These are phyloP conservation scores for Nomada ruficornis DNA, from an alignment of 2,888 invertebrate genomes.

Conservation along the genomic window DNA sequence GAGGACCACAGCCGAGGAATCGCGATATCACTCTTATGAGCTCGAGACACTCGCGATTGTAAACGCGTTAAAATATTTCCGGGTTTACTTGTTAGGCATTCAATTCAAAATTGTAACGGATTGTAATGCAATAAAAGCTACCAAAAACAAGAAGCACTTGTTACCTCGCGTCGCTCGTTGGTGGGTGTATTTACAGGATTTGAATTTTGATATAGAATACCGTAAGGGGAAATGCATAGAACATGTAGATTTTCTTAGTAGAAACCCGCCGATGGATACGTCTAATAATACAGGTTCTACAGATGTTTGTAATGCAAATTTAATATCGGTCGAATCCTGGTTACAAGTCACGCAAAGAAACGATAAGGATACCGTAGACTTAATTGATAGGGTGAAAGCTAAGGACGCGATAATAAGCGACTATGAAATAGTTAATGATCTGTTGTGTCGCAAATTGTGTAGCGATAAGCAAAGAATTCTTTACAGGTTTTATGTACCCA, in stretches of 20 bases:
- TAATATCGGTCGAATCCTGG: constrained; percentile 50
- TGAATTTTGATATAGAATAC: no score
- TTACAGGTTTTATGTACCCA: not conserved
- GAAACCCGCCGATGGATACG: constrained; percentile 61
- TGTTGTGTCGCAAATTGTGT: not conserved
- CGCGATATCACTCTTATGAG: constrained; percentile 44
- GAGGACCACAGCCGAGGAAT: constrained; percentile 16
- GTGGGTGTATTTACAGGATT: no score
- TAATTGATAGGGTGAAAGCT: not conserved
- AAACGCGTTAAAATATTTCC: constrained; percentile 46
- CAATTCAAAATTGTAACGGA: constrained; percentile 49
- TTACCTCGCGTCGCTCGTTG: constrained; percentile 66
- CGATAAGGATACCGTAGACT: not conserved
- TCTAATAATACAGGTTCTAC: constrained; percentile 53
- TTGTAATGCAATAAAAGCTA: constrained; percentile 9
- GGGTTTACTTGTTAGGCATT: constrained; percentile 53
- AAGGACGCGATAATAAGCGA: not conserved
- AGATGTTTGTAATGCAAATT: not conserved
- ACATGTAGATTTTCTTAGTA: constrained; percentile 18
- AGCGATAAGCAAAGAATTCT: not conserved
- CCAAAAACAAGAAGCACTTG: not conserved
- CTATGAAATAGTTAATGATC: not conserved
- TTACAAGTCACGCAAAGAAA: constrained; percentile 49
- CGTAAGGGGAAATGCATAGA: no score
- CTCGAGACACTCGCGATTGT: constrained; percentile 52